phyloP scores from a whole-genome alignment of 1,140 invertebrate species.

The Metaphire vulgaris region DNA sequence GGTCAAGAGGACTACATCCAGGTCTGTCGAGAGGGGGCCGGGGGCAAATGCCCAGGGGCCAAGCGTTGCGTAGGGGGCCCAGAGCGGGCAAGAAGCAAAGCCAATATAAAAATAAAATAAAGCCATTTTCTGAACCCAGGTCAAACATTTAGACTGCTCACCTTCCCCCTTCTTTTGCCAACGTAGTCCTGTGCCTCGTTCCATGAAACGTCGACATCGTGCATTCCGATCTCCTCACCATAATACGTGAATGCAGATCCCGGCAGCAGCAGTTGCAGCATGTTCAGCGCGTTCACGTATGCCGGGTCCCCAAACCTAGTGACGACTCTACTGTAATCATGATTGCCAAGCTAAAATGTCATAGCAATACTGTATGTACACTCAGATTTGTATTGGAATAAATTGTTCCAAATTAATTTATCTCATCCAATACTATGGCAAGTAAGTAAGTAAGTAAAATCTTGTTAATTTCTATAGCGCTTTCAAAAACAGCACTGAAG shows the following conservation, averaged over 20 bases:
- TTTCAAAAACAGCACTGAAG: no score
- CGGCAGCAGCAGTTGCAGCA: constrained; percentile 40
- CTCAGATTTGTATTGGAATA: constrained; percentile 1
- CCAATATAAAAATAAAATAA: no score
- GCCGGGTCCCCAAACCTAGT: constrained; percentile 30
- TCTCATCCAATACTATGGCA: no score
- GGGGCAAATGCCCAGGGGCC: no score
- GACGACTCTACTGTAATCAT: constrained; percentile 35
- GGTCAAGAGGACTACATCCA: no score
- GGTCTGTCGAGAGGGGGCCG: no score
- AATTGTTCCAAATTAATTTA: no score
- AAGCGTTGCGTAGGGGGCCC: no score
- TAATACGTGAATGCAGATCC: constrained; percentile 46
- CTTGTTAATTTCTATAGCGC: no score
- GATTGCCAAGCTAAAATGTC: constrained; percentile 37
- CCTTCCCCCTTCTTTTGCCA: constrained; percentile 13
- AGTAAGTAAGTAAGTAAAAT: no score
- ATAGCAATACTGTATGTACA: background rate
- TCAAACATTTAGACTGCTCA: constrained; percentile 13
- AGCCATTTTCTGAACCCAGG: no score
- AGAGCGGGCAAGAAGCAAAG: no score
- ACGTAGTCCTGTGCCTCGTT: constrained; percentile 35
- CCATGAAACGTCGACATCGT: constrained; percentile 33
- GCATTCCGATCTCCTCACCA: constrained; percentile 48
- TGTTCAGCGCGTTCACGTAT: constrained; percentile 39